A percentile compares a stretch with the other conserved stretches of the same genome.
phyloP scores from a whole-genome alignment of 30 jellyfish, hydroid and myxozoan species.

The Mastigias papua region DNA sequence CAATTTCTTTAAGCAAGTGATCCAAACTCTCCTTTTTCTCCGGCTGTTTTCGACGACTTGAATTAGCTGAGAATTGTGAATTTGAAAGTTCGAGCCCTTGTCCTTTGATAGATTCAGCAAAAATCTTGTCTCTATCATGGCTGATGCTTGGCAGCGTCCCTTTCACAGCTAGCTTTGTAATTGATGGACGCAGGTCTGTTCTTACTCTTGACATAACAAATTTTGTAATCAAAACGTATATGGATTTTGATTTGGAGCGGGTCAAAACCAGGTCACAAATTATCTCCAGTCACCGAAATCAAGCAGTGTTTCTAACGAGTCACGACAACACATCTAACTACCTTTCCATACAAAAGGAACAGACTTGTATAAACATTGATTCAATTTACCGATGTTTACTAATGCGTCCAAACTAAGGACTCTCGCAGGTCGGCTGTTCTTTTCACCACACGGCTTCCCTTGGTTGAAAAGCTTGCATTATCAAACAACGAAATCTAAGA shows the following conservation, averaged over 20 bases:
- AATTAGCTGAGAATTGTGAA: constrained; percentile 34
- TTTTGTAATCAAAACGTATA: too few relatives aligned
- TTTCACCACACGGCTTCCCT: background rate
- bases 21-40: constrained; percentile 55
- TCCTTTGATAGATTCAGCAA: constrained; percentile 42
- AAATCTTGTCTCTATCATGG: constrained; percentile 27
- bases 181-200: constrained; percentile 57
- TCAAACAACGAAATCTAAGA: background rate
- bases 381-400: background rate
- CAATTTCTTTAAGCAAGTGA: constrained; percentile 66
- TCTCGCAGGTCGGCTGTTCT: background rate
- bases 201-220: constrained; percentile 50
- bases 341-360: background rate
- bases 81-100: constrained; percentile 44
- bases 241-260: background rate
- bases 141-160: constrained; percentile 48
- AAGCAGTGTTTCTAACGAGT: background rate
- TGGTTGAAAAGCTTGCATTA: background rate
- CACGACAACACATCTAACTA: background rate
- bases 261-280: background rate
- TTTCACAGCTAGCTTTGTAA: constrained; percentile 40
- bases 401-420: background rate
- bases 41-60: constrained; percentile 1
- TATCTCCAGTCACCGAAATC: background rate
- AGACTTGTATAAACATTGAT: background rate